These are phyloP conservation scores for Dicyrtoma fusca DNA, from an alignment of 2,888 invertebrate species.

Conservation along the genomic window DNA sequence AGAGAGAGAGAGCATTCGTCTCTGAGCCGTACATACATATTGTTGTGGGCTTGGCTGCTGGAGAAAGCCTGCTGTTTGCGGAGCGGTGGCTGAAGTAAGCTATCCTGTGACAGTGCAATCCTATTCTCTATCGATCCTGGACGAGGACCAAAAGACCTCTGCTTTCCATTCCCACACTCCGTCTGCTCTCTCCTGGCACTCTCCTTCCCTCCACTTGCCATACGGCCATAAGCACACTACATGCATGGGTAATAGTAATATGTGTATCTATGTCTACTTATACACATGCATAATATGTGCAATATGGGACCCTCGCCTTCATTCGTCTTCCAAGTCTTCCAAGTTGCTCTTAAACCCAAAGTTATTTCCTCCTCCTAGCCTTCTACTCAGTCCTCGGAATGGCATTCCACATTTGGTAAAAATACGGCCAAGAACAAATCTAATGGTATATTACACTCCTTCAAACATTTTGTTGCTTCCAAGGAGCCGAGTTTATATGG, in stretches of 20 bases:
- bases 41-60: not conserved
- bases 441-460: conserved; percentile 1
- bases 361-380: conserved; percentile 2
- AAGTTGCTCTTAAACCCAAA: not conserved
- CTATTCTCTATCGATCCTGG: conserved; percentile 38
- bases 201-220: not conserved
- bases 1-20: too few relatives aligned
- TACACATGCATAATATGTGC: not conserved
- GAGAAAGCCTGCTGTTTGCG: conserved; percentile 13
- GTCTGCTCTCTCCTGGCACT: conserved; percentile 2
- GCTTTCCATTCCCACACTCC: not conserved
- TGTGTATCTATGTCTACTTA: too few relatives aligned
- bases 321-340: not conserved
- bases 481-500: not conserved
- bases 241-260: too few relatives aligned
- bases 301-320: not conserved
- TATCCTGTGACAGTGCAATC: conserved; percentile 24
- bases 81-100: conserved; percentile 7
- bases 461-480: not conserved
- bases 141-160: conserved; percentile 29
- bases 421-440: conserved; percentile 23
- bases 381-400: not conserved
- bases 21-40: too few relatives aligned
- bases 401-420: not conserved
- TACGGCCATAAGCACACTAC: not conserved